Evolutionary conservation across 2,888 invertebrate genomes (phyloP), one percentile per base, ranked within the genome.

Genomic region (Belgica antarctica): DNA sequence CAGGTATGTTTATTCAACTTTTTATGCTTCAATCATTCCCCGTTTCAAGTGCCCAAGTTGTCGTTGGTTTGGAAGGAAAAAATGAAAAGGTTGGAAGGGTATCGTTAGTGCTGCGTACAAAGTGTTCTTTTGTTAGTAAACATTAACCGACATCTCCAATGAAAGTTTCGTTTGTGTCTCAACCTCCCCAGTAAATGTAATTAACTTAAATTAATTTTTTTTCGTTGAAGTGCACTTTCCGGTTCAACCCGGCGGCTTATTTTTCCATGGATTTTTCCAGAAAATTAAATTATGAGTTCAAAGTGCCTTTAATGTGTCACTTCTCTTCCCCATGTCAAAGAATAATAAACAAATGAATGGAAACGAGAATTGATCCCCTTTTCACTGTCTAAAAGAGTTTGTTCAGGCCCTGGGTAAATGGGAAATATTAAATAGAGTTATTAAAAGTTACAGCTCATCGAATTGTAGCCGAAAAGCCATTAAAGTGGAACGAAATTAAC

Each of bases 151-250:
- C 22, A 15, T 15, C n/a, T 47, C 47, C 17, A 19, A 2, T 59
- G 19, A 25, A 59, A 5, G 12, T 59, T 2, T 5, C 22, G 7
- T 59, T n/a, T n/a, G n/a, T n/a, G n/a, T n/a, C n/a, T n/a, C n/a
- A 59, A 59, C 10, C 59, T 12, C 46, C 15, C 8, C 5, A 5
- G 46, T 7, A 46, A 46, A 46, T 46, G 46, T 46, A 63, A 63
- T 63, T 63, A 63, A 63, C 41, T 41, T 63, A 63, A 63, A 63
- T 63, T 36, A 36, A 36, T 63, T 63, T 46, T 46, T 46, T 46
- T 46, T 28, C 7, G 27, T 63, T 63, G 63, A 63, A 63, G 63
- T 63, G 63, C 63, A 63, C 41, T 63, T 28, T 24, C 41, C 46
- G 46, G 46, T n/a, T 7, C 46, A 46, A 4, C 8, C 46, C 3